Evolutionary conservation across 2,888 invertebrate genomes (phyloP), one percentile per base, ranked within the genome.

Genomic region (Pegoplata infirma): DNA sequence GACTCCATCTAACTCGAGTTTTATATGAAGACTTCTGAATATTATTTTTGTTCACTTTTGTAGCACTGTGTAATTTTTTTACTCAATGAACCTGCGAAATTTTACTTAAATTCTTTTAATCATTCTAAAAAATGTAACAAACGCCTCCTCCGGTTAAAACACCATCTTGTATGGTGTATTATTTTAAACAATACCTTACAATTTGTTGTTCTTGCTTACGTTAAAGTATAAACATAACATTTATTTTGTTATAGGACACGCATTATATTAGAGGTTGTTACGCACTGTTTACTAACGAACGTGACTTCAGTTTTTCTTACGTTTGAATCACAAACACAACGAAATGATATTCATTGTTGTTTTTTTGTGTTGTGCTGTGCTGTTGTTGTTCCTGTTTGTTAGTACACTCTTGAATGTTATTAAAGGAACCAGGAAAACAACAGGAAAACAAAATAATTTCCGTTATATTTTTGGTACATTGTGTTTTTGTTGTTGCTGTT

Each of bases 201-300:
- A 67, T 59, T 74, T 74, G 61, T 53, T 67, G 59, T 46, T 53
- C 17, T 21, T 44, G 10, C 25, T 55, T 59, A 3, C n/a, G 21
- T 44, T 55, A 21, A 40, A 55, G 21, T 40, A 40, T 7, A 32
- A 14, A 28, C 25, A 40, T 49, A 55, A 69, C 68, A 66, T 78
- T 78, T 74, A 69, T 78, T 74, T 61, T 78, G 59, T 74, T 69
- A 71, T 69, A 61, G 74, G 69, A 78, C 78, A 78, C 69, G 74
- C 74, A 74, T 78, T 73, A 78, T 78, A 78, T 78, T 78, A 78
- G 74, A 78, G 78, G 78, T 78, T 78, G 78, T 78, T 78, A 78
- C 74, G 78, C 78, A 78, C 78, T 78, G 78, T 74, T 78, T 78
- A 55, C 73, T 63, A 69, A 40, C 25, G 78, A 66, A 78, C 78